Percentiles rank a stretch among this genome's conserved stretches.
Evolutionary conservation across 1,140 invertebrate species (phyloP).

Genomic region (Drosophila burlai): DNA sequence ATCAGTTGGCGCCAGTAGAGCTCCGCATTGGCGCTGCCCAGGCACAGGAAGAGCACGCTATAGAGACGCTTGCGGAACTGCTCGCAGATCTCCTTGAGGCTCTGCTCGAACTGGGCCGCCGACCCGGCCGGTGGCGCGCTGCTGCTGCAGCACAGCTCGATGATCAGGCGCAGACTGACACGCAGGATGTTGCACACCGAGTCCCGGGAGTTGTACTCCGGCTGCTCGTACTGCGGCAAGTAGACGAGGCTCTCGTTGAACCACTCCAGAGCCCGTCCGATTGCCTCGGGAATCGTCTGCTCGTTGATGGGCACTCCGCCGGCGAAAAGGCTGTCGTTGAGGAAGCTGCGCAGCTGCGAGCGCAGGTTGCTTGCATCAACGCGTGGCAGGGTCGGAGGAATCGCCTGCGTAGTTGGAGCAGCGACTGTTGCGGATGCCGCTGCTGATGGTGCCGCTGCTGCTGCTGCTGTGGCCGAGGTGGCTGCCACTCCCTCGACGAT

Average conservation of each 20-base stretch:
- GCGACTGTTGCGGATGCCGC: slow-evolving; percentile 1
- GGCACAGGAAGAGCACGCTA: slow-evolving; percentile 72
- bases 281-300: slow-evolving; percentile 61
- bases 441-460: not conserved
- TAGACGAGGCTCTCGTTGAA: slow-evolving; percentile 62
- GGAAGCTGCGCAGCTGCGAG: slow-evolving; percentile 58
- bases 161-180: slow-evolving; percentile 54
- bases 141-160: slow-evolving; percentile 84
- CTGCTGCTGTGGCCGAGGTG: not conserved
- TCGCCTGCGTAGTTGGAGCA: slow-evolving; percentile 11
- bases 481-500: slow-evolving; percentile 16
- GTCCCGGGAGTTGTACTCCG: slow-evolving; percentile 75
- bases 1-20: slow-evolving; percentile 76
- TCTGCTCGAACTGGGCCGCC: slow-evolving; percentile 82
- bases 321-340: slow-evolving; percentile 67
- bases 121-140: slow-evolving; percentile 55
- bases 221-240: slow-evolving; percentile 77
- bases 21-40: slow-evolving; percentile 73
- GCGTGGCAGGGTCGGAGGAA: slow-evolving; percentile 1
- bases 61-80: slow-evolving; percentile 68
- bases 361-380: slow-evolving; percentile 43
- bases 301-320: slow-evolving; percentile 66
- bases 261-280: slow-evolving; percentile 67
- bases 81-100: slow-evolving; percentile 79
- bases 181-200: slow-evolving; percentile 77